phyloP scores from a whole-genome alignment of 64 coral and sea anemone genomes.

The Actinia tenebrosa region DNA sequence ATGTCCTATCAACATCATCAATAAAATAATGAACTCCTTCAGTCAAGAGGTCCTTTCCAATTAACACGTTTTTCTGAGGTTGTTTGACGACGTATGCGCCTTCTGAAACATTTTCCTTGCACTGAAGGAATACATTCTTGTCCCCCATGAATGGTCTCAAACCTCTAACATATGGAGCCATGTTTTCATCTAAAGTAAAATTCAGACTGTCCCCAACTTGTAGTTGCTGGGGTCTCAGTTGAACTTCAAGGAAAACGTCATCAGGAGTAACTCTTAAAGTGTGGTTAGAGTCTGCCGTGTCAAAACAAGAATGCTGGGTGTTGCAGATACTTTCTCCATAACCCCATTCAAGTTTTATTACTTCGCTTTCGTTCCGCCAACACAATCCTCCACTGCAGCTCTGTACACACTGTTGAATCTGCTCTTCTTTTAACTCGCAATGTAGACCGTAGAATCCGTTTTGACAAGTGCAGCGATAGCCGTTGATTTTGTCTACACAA shows the following conservation, averaged over 20 bases:
- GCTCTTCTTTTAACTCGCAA: slow-evolving; percentile 66
- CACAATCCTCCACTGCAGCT: slow-evolving; percentile 71
- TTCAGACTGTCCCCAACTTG: slow-evolving; percentile 88
- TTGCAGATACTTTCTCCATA: slow-evolving; percentile 86
- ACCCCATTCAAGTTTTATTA: slow-evolving; percentile 60
- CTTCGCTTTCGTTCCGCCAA: slow-evolving; percentile 69
- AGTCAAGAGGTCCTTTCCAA: slow-evolving; percentile 48
- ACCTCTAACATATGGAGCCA: slow-evolving; percentile 60
- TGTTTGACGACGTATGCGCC: background rate
- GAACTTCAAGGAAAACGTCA: slow-evolving; percentile 82
- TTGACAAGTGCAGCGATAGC: slow-evolving; percentile 71
- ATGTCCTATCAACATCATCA: slow-evolving; percentile 53
- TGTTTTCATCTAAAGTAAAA: slow-evolving; percentile 79
- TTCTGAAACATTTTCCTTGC: slow-evolving; percentile 8
- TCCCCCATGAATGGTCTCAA: slow-evolving; percentile 60
- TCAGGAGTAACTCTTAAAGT: slow-evolving; percentile 30
- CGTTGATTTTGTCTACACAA: slow-evolving; percentile 84
- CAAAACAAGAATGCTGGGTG: slow-evolving; percentile 83
- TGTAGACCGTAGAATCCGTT: slow-evolving; percentile 70
- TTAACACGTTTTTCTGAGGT: slow-evolving; percentile 21
- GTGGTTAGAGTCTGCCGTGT: slow-evolving; percentile 38
- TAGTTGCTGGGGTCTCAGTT: slow-evolving; percentile 82
- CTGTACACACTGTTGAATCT: slow-evolving; percentile 60
- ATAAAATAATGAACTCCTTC: slow-evolving; percentile 90
- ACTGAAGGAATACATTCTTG: background rate